A percentile compares a stretch with the other conserved stretches of the same genome.
phyloP scores from a whole-genome alignment of 2,888 invertebrate species.

The Phrixothrix hirtus region DNA sequence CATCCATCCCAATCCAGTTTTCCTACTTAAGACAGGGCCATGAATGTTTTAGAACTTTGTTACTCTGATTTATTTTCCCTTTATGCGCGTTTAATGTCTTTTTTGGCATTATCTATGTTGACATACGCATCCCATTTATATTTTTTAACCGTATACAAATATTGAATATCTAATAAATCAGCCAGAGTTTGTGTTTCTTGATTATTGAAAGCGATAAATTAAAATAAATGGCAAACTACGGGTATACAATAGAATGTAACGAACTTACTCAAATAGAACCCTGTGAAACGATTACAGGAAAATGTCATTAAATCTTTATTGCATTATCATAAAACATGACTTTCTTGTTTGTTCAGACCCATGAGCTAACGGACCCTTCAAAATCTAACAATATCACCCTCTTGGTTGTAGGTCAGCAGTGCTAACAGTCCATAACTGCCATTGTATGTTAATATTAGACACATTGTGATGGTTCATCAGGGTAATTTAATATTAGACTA shows the following conservation, averaged over 20 bases:
- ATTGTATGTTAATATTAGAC: no score
- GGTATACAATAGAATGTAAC: constrained; percentile 17
- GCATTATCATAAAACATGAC: constrained; percentile 27
- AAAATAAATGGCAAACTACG: background rate
- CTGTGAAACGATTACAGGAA: constrained; percentile 15
- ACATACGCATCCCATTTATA: no score
- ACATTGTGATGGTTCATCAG: no score
- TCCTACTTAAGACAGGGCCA: constrained; percentile 16
- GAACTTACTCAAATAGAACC: constrained; percentile 12
- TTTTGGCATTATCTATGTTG: background rate
- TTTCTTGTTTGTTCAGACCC: constrained; percentile 21
- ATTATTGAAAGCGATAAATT: constrained; percentile 2
- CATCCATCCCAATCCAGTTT: constrained; percentile 29
- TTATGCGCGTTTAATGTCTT: constrained; percentile 3
- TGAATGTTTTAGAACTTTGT: constrained; percentile 26
- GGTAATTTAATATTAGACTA: no score
- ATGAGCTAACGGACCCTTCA: constrained; percentile 5
- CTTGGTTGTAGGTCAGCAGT: constrained; percentile 23
- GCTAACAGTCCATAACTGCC: constrained; percentile 12
- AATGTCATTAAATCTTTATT: constrained; percentile 22
- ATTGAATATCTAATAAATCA: no score
- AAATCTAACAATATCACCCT: constrained; percentile 9
- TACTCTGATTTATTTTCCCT: constrained; percentile 13
- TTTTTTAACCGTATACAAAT: no score
- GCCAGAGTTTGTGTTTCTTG: no score